Base-by-base conservation (phyloP, 2,113 vertebrate species). In the Hippocampus zosterae region DNA sequence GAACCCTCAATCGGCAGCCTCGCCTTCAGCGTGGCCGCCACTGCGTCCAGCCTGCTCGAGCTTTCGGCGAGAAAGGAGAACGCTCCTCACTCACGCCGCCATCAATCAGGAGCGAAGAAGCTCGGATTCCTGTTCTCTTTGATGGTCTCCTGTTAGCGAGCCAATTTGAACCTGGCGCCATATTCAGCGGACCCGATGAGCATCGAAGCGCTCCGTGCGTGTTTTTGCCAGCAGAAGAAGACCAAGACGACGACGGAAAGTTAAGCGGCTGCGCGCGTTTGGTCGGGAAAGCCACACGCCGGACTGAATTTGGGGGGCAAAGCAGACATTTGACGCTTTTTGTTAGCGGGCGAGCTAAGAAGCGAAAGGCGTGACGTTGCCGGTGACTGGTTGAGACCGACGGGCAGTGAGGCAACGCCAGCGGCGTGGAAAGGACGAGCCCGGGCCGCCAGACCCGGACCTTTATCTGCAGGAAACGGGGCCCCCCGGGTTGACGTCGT, bases 401-500 rank as follows among this genome's bases (percentile, higher is more conserved):
- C 76, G 29, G 42, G 73, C 10, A 3, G 53, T 85, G 72, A 33
- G 67, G 42, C 79, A 73, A 72, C 1, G 3, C 2, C 42, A 37
- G 69, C 73, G 41, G 44, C 27, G 42, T 56, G 52, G 74, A 82
- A 74, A 70, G 77, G 67, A 81, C 65, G 15, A 2, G 27, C 10
- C 46, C 16, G 75, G 67, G 62, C 72, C 5, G 67, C 69, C 57
- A 76, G 76, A 86, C 79, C 61, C 7, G 57, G 76, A 71, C 77
- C 71, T 75, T 85, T 88, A 86, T 85, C 75, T 77, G 66, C 73
- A 81, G 83, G 83, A 88, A 85, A 84, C 84, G 84, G 80, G 72
- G n/a, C n/a, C 83, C 80, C 57, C 72, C 73, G 78, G 5, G 85
- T 91, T 90, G 90, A 90, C 87, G 84, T 73, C 74, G 88, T 91